Evolutionary conservation across 2,888 invertebrate species (phyloP), one percentile per base, ranked within the genome.

Genomic region (Acanthosepion esculentum): DNA sequence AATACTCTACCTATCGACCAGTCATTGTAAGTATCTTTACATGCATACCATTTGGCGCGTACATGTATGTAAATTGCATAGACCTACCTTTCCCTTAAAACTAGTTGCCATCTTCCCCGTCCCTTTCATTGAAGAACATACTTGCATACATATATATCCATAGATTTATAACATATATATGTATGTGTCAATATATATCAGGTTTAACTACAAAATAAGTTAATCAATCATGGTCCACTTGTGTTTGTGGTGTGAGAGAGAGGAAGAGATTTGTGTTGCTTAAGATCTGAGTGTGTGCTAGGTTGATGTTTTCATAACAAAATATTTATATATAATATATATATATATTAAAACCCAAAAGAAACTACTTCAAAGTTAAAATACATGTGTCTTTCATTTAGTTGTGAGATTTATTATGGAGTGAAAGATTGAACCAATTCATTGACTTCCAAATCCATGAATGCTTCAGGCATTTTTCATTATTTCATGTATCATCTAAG

Each of bases 171-270:
- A 41, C 41, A 2, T 41, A 41, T 41, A 41, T 41, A 41, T 48
- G 23, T 50, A 53, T 41, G 53, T 48, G 93, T 53, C 53, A 53
- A n/a, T 53, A 48, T 92, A 92, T 78, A 33, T 78, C 93, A 93
- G 53, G 93, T 93, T 93, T 92, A 92, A 93, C 50, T 53, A 50
- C 18, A 53, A 93, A 94, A 29, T 64, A 92, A 26, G 50, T 59
- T 94, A 94, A 55, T 55, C 29, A 33, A 94, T 94, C 94, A 94
- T 94, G 94, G 94, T 94, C 94, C 94, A 94, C 94, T 94, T 94
- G 92, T 92, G 94, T 93, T 53, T 93, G 93, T 59, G 94, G 94
- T 94, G 94, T 94, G 94, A 23, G 94, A 94, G 64, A 48, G 92
- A 48, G 64, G 48, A 93, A 53, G 93, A 53, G n/a, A n/a, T 48